A percentile compares a stretch with the other conserved stretches of the same genome.
Evolutionary conservation across 2,797 vertebrate species (phyloP).

Genomic region (Danio choprae): DNA sequence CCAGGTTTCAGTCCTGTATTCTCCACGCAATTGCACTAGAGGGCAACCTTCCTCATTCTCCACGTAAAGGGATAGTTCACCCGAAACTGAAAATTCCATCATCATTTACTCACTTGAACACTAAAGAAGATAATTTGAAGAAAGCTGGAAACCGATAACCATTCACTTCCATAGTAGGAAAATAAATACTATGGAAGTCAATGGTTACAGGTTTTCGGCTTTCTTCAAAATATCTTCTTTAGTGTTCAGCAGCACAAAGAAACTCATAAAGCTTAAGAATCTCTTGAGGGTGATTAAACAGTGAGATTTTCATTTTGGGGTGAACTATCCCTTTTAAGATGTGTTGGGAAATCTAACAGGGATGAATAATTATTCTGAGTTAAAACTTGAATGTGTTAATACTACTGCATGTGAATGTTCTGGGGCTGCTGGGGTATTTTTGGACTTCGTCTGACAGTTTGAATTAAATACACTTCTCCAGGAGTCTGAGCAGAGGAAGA

Average conservation of each 20-base stretch:
- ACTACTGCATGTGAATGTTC: slow-evolving; percentile 24
- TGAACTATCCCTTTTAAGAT: not conserved
- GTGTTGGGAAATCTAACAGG: slow-evolving; percentile 8
- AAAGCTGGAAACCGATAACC: too few relatives aligned
- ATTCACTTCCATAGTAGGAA: too few relatives aligned
- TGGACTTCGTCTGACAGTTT: slow-evolving; percentile 2
- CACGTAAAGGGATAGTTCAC: not conserved
- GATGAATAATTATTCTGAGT: not conserved
- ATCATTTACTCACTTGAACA: too few relatives aligned
- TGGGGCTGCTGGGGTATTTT: not conserved
- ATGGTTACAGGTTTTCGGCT: too few relatives aligned
- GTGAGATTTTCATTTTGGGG: not conserved
- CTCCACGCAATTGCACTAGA: slow-evolving; percentile 52
- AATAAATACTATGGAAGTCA: too few relatives aligned
- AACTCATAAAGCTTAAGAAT: too few relatives aligned
- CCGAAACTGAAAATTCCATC: too few relatives aligned
- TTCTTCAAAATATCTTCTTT: too few relatives aligned
- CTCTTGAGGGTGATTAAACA: too few relatives aligned
- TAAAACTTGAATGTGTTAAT: slow-evolving; percentile 33
- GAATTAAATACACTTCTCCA: slow-evolving; percentile 9
- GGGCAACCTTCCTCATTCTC: slow-evolving; percentile 42
- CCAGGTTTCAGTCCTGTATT: slow-evolving; percentile 28
- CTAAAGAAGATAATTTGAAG: too few relatives aligned
- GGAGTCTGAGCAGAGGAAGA: not conserved
- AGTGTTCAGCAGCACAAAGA: too few relatives aligned